A percentile compares a stretch with the other conserved stretches of the same genome.
Evolutionary conservation across 1,140 invertebrate species (phyloP).

Genomic region (Drosophila kohkoa): DNA sequence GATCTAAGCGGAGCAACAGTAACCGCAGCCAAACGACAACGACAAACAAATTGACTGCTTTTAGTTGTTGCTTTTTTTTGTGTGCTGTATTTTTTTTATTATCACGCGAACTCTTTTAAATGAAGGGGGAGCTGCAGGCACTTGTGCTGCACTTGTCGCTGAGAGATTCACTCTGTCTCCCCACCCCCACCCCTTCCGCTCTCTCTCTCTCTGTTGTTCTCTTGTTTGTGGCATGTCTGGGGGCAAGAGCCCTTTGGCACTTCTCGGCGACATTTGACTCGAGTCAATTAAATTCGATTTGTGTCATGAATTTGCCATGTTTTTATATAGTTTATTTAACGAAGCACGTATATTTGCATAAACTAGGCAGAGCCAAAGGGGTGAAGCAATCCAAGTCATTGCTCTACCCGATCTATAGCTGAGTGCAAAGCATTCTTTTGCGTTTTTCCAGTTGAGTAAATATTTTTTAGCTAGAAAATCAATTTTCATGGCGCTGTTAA

Average conservation of each 20-base stretch:
- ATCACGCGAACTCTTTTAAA: constrained; percentile 62
- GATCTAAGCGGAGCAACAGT: constrained; percentile 14
- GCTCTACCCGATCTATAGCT: constrained; percentile 12
- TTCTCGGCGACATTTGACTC: constrained; percentile 70
- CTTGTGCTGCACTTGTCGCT: constrained; percentile 11
- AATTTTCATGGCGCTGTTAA: constrained; percentile 20
- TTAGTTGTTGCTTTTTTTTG: not conserved
- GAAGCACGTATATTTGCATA: constrained; percentile 64
- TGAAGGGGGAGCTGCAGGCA: not conserved
- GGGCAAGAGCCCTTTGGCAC: constrained; percentile 55
- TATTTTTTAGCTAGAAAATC: constrained; percentile 35
- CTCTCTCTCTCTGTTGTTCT: not conserved
- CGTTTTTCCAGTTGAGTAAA: constrained; percentile 26
- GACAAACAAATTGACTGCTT: constrained; percentile 70
- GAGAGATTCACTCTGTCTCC: not conserved
- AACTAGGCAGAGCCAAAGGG: not conserved
- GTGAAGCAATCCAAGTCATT: not conserved
- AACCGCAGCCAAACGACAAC: constrained; percentile 66
- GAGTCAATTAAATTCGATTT: constrained; percentile 80
- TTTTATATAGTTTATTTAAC: constrained; percentile 64
- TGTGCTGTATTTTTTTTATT: constrained; percentile 40
- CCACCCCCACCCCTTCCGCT: not conserved
- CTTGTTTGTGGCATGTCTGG: constrained; percentile 9
- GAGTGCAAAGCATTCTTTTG: constrained; percentile 18
- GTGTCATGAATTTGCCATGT: constrained; percentile 63